Percentiles rank a stretch among this genome's conserved stretches.
Evolutionary conservation across 2,888 invertebrate species (phyloP).

Genomic region (Harpalus rufipes): DNA sequence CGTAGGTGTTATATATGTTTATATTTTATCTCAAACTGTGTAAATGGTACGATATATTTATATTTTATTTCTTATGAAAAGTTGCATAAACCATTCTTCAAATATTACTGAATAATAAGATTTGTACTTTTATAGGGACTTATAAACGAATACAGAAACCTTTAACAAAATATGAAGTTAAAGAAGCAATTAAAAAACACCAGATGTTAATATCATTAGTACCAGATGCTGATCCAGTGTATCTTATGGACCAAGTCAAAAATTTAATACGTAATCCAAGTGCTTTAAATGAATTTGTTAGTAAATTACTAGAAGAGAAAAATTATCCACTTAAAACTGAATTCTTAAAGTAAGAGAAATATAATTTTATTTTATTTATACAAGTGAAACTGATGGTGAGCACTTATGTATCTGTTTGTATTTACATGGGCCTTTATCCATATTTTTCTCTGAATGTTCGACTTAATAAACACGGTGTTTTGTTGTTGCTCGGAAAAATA

Average conservation of each 20-base stretch:
- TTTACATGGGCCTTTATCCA: background rate
- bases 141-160: conserved; percentile 23
- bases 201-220: conserved; percentile 49
- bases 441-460: too few species aligned
- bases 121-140: background rate
- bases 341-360: conserved; percentile 26
- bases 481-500: too few species aligned
- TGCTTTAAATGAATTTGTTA: conserved; percentile 35
- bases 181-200: conserved; percentile 40
- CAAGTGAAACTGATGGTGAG: too few species aligned
- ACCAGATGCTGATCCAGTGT: conserved; percentile 50
- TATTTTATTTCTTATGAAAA: too few species aligned
- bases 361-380: background rate
- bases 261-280: conserved; percentile 5
- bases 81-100: too few species aligned
- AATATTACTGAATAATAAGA: too few species aligned
- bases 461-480: too few species aligned
- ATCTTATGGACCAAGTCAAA: conserved; percentile 42
- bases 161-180: conserved; percentile 30
- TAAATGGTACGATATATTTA: too few species aligned
- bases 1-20: too few species aligned
- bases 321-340: conserved; percentile 39
- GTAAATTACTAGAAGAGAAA: conserved; percentile 18
- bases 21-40: too few species aligned
- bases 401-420: background rate